Evolutionary conservation across 2,888 invertebrate species (phyloP), one percentile per base, ranked within the genome.

Genomic region (Orthosia incerta): DNA sequence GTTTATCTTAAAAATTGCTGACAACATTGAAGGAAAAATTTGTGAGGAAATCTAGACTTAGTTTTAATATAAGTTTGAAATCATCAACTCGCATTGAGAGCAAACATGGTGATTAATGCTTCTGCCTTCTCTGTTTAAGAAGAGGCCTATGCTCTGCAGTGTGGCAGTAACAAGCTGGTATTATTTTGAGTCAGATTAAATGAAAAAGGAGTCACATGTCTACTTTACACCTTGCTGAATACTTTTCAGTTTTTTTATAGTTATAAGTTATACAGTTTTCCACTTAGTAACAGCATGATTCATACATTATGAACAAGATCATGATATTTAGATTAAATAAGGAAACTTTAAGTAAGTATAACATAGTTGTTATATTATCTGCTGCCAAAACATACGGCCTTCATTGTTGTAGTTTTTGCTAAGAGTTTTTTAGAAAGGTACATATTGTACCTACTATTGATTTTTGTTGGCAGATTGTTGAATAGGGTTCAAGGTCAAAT

Each of bases 381-480:
- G 51, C 53, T 74, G 60, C 63, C 60, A 64, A 83, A 62, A 66
- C 18, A 70, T 62, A 59, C 80, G 76, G 62, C 81, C 81, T 81
- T 81, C 84, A 80, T 80, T 74, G 77, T 75, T 55, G 23, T 50
- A 20, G 45, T 80, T 81, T 80, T 80, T 81, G 76, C 20, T 53
- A 18, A 9, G n/a, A 13, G 51, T 80, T 80, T 84, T 83, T 84
- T 83, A 46, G 20, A 57, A 66, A 83, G 55, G 75, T 83, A 60
- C 39, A 13, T 70, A 39, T 63, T 63, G 50, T 84, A 60, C 62
- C 53, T 65, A 55, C 53, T 68, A 59, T 72, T 67, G 73, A 66
- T 83, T 55, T 71, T 70, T 46, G 53, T 64, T 80, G 69, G 64
- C 83, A 79, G 56, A 45, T 59, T 1, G 23, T 46, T 56, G 18